Base-by-base conservation (phyloP, 2,113 vertebrate genomes). In the Platycercus adscitus region DNA sequence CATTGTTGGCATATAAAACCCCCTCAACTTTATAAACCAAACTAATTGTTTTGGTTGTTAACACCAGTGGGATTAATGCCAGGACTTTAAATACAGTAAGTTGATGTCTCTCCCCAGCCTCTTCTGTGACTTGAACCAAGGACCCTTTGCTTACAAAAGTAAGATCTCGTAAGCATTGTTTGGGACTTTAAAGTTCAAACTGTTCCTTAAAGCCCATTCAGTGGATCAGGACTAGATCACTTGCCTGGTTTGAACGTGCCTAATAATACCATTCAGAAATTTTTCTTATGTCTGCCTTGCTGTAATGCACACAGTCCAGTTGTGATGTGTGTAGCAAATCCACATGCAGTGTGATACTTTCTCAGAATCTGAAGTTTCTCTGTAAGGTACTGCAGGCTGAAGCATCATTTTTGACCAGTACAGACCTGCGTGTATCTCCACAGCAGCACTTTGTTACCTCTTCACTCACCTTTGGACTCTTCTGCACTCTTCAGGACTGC, bases 21-120 rank as follows among this genome's bases (percentile, higher is more conserved):
- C 24, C 31, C 33, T 90, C 24, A 81, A 55, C 44, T 95, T 94
- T 90, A 68, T 71, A 84, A 70, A 17, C 76, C 18, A 41, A 86
- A 21, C 26, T 76, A n/a, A 69, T 91, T 84, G 64, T 73, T 96
- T 76, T 55, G n/a, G 37, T 91, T 91, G 20, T 82, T 92, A 83
- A 82, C 3, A 10, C 39, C 56, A 50, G 49, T 77, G 69, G 60
- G 63, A 68, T 61, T 52, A 92, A 1, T 71, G 69, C 52, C 39
- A 58, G 39, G 46, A 43, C 75, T 95, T 79, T 20, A 5, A 90
- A 81, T 76, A 24, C 26, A 80, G 46, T 26, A 69, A 37, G 49
- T 21, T 52, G 25, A 35, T 82, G 33, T 35, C 56, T 58, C 33
- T 58, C 21, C 56, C 21, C 56, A 24, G 8, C 33, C 24, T 58